phyloP scores from a whole-genome alignment of 2,888 invertebrate species.

The Mythimna lalbum region DNA sequence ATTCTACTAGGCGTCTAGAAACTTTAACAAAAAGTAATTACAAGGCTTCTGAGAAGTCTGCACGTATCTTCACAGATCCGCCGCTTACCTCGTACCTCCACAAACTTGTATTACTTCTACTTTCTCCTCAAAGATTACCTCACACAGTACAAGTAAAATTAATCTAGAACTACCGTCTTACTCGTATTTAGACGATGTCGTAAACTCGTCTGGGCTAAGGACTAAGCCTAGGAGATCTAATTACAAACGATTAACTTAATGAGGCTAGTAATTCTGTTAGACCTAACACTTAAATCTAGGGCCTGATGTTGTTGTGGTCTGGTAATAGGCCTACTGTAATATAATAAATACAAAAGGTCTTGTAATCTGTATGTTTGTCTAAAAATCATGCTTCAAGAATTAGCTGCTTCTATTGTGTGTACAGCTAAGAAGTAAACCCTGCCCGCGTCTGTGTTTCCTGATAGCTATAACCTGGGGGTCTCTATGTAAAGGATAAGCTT shows the following conservation, averaged over 20 bases:
- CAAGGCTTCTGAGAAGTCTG: neutral
- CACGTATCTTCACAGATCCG: neutral
- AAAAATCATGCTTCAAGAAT: neutral
- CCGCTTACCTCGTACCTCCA: neutral
- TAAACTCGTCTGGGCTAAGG: constrained; percentile 41
- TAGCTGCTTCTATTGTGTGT: neutral
- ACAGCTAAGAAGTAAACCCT: neutral
- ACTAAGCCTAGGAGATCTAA: constrained; percentile 26
- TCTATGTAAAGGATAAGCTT: neutral
- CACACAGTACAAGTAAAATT: constrained; percentile 27
- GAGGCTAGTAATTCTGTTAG: constrained; percentile 36
- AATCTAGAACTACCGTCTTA: constrained; percentile 22
- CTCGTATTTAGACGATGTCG: constrained; percentile 12
- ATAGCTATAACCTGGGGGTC: neutral
- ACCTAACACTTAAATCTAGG: constrained; percentile 19
- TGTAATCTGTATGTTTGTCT: neutral
- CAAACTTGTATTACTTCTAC: constrained; percentile 36
- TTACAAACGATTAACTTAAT: constrained; percentile 48
- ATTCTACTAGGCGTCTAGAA: neutral
- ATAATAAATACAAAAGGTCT: neutral
- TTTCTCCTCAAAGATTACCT: constrained; percentile 9
- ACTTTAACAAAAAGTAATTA: constrained; percentile 3
- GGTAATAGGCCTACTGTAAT: neutral
- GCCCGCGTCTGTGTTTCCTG: too few relatives aligned
- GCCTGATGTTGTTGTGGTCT: constrained; percentile 3